Evolutionary conservation across 2,888 invertebrate species (phyloP), one percentile per base, ranked within the genome.

Genomic region (Tenthredo distinguenda): DNA sequence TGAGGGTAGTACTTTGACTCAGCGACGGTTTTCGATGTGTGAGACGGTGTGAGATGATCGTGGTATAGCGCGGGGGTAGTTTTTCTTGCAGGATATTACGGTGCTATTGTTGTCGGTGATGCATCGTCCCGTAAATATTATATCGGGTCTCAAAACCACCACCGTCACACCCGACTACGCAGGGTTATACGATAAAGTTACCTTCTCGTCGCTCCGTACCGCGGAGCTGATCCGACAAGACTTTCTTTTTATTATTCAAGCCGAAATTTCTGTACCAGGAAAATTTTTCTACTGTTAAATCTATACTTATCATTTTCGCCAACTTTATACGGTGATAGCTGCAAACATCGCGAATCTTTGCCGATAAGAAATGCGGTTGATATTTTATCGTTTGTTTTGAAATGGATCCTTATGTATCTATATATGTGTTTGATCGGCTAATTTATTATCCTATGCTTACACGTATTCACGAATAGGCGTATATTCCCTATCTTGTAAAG

Each of bases 101-200:
- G 91, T 26, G 90, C 91, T 90, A 93, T 93, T 93, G 93, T 93
- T 91, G 92, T 89, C 88, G 89, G 87, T 93, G 93, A 93, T 93
- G 91, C 92, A 93, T 93, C 92, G 91, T 91, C 92, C 92, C 93
- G 92, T 93, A 93, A 93, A 93, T 93, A 92, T 92, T 91, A 90
- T 91, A 92, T 93, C 91, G 91, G 88, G 88, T 88, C 90, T 74
- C 37, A 34, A 74, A 40, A 58, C 62, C 81, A 62, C 81, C 43
- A 43, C 74, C 40, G 47, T 43, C 43, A 21, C 40, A 47, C 43
- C 10, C 74, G 34, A 58, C 62, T 37, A 72, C 68, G 34, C 31
- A 68, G 34, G 85, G 87, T 88, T 87, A 85, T 86, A 87, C 89
- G 91, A 91, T 91, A 91, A 91, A 88, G 21, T 74, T 21, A 40